phyloP scores from a whole-genome alignment of 2,113 vertebrate genomes.

The Solea senegalensis region DNA sequence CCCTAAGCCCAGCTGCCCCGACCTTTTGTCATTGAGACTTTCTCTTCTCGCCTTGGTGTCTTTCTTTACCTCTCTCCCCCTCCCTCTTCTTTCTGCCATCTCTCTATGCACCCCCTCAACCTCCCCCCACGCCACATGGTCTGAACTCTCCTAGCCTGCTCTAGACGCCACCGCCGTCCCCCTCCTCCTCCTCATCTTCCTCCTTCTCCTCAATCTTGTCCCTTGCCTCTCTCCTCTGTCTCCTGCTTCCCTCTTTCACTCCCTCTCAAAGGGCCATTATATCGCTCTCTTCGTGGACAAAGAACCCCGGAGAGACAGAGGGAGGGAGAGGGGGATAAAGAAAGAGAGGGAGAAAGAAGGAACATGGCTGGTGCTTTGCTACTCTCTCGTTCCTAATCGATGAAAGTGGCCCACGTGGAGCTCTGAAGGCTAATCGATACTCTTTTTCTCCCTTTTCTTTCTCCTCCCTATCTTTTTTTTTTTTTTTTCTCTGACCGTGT shows the following conservation, averaged over 20 bases:
- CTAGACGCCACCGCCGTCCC: constrained; percentile 59
- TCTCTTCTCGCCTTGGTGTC: constrained; percentile 80
- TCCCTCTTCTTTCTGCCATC: constrained; percentile 48
- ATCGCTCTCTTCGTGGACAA: constrained; percentile 84
- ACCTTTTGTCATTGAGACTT: constrained; percentile 90
- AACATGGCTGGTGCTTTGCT: constrained; percentile 71
- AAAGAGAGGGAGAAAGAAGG: constrained; percentile 43
- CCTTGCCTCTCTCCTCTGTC: constrained; percentile 66
- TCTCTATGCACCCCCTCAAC: constrained; percentile 53
- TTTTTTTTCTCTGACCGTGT: constrained; percentile 56
- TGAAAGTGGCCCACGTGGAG: constrained; percentile 82
- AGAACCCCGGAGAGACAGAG: constrained; percentile 75
- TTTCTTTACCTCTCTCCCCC: constrained; percentile 70
- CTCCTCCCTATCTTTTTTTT: constrained; percentile 64
- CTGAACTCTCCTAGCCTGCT: constrained; percentile 64
- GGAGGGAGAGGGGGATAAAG: constrained; percentile 38
- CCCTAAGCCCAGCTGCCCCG: constrained; percentile 87
- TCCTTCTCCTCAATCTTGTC: constrained; percentile 61
- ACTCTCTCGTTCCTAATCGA: constrained; percentile 80
- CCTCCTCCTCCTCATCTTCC: constrained; percentile 47
- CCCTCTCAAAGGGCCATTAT: constrained; percentile 82
- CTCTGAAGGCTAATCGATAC: constrained; percentile 87
- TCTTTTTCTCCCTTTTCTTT: constrained; percentile 35
- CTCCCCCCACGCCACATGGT: constrained; percentile 61
- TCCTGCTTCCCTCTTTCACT: constrained; percentile 67